Percentiles rank a stretch among this genome's conserved stretches.
phyloP scores from a whole-genome alignment of 2,888 invertebrate species.

The Rhyacophila evoluta region DNA sequence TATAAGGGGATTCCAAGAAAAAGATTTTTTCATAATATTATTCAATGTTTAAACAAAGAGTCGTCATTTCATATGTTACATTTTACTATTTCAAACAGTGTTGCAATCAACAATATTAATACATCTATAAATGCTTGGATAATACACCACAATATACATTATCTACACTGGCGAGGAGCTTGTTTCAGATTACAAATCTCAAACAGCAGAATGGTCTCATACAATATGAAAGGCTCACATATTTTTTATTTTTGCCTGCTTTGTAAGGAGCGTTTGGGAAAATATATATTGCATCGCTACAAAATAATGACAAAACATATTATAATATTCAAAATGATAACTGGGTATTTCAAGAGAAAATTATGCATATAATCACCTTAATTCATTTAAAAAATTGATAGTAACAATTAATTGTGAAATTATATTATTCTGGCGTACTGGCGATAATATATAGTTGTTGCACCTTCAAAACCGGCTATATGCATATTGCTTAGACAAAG shows the following conservation, averaged over 20 bases:
- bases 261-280: slow-evolving; percentile 10
- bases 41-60: background rate
- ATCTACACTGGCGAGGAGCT: background rate
- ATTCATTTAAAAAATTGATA: too few relatives aligned
- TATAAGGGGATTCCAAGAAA: too few relatives aligned
- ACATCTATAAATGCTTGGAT: background rate
- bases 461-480: too few relatives aligned
- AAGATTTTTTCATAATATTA: too few relatives aligned
- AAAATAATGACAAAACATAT: background rate
- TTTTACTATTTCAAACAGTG: background rate
- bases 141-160: background rate
- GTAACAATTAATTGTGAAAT: too few relatives aligned
- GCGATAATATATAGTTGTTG: too few relatives aligned
- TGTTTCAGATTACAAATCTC: background rate
- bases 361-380: too few relatives aligned
- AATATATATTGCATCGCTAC: background rate
- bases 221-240: background rate
- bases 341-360: background rate
- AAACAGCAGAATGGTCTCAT: background rate
- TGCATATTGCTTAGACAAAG: too few relatives aligned
- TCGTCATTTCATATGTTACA: background rate
- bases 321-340: background rate
- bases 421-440: too few relatives aligned
- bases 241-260: background rate
- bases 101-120: background rate